These are phyloP conservation scores for Drusus annulatus DNA, from an alignment of 1,140 invertebrate species.

Conservation along the genomic window DNA sequence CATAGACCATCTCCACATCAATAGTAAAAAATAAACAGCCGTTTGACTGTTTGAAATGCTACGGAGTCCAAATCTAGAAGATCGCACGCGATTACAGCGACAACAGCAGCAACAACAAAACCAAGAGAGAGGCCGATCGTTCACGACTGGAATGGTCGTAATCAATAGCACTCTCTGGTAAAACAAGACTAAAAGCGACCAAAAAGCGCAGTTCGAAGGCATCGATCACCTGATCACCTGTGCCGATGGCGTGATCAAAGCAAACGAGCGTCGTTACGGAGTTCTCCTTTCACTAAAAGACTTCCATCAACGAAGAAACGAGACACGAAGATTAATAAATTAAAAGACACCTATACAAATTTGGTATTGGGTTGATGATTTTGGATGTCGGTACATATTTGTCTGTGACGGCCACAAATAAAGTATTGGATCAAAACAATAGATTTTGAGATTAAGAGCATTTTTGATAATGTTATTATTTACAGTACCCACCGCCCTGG, in stretches of 20 bases:
- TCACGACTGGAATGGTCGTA: neutral
- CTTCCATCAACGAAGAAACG: neutral
- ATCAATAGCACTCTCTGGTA: neutral
- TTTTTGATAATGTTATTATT: too few species aligned
- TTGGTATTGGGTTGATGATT: too few species aligned
- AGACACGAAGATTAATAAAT: neutral
- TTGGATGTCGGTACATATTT: too few species aligned
- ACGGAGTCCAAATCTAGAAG: too few species aligned
- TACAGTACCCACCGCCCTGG: too few species aligned
- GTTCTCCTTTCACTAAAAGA: constrained; percentile 8
- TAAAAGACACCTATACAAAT: too few species aligned
- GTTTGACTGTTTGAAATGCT: too few species aligned
- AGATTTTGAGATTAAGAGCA: too few species aligned
- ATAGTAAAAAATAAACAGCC: too few species aligned
- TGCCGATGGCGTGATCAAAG: neutral
- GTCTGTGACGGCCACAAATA: too few species aligned
- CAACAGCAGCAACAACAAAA: neutral
- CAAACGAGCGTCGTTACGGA: neutral
- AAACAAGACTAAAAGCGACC: neutral
- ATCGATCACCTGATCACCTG: neutral
- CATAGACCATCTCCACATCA: too few species aligned
- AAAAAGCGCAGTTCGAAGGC: constrained; percentile 21
- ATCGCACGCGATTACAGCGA: neutral
- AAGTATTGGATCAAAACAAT: too few species aligned
- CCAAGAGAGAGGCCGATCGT: constrained; percentile 1